Evolutionary conservation across 64 coral and sea anemone genomes (phyloP).

Genomic region (Cladopsammia gracilis): DNA sequence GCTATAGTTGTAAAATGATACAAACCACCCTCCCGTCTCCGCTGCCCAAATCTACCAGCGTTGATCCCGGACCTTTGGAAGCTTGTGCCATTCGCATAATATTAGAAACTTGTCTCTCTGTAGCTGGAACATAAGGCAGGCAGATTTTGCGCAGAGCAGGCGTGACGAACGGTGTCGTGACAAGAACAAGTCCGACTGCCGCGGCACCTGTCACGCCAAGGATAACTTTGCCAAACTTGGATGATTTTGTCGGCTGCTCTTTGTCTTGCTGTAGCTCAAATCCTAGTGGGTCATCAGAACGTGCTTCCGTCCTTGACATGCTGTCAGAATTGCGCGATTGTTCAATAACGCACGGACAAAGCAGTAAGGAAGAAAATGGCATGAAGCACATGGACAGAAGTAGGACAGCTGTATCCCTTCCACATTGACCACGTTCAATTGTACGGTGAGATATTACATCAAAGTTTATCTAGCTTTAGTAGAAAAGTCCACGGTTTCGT

Average conservation of each 20-base stretch:
- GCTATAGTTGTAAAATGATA: background rate
- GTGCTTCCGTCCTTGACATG: background rate
- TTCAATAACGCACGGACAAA: background rate
- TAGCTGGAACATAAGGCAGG: conserved; percentile 96
- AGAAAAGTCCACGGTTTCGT: background rate
- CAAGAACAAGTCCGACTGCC: conserved; percentile 81
- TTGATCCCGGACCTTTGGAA: background rate
- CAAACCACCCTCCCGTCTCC: conserved; percentile 89
- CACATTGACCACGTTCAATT: background rate
- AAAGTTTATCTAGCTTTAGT: background rate
- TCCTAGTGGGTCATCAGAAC: background rate
- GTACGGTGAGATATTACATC: too few relatives aligned
- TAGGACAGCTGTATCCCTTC: background rate
- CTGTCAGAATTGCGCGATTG: background rate
- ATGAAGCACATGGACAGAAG: background rate
- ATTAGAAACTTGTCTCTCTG: conserved; percentile 92
- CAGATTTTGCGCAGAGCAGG: conserved; percentile 93
- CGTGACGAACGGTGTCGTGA: conserved; percentile 93
- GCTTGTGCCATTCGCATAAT: conserved; percentile 58
- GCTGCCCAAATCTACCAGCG: conserved; percentile 83
- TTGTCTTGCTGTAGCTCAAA: background rate
- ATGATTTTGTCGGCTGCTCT: background rate
- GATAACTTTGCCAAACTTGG: conserved; percentile 75
- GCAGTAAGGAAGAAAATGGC: background rate
- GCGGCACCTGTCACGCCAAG: conserved; percentile 87